phyloP scores from a whole-genome alignment of 2,113 vertebrate genomes.

The Lepidiolamprologus cunningtoni region DNA sequence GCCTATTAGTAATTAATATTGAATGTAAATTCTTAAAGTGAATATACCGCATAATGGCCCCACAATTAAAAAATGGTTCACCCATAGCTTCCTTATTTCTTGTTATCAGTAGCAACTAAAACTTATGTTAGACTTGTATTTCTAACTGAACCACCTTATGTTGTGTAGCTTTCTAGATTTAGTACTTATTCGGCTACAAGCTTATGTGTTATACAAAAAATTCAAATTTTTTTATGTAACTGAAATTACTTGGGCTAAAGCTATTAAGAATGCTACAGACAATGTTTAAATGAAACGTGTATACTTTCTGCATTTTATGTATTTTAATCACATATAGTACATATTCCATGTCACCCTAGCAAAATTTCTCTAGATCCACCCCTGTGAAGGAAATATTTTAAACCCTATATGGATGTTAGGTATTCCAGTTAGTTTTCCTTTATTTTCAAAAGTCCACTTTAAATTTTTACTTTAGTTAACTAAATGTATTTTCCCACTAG shows the following conservation, averaged over 20 bases:
- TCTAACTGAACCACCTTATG: neutral
- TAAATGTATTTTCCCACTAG: neutral
- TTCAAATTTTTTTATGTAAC: neutral
- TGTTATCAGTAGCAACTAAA: neutral
- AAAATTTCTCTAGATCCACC: neutral
- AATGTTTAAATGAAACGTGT: neutral
- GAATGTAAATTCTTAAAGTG: neutral
- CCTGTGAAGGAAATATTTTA: neutral
- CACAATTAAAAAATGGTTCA: neutral
- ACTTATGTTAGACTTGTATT: neutral
- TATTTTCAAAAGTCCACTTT: neutral
- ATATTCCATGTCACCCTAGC: neutral
- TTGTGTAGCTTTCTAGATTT: neutral
- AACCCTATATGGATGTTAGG: neutral
- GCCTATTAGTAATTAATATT: neutral
- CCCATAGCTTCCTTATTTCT: neutral
- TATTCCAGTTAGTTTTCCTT: neutral
- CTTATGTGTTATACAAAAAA: neutral
- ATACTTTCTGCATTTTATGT: neutral
- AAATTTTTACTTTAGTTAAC: neutral
- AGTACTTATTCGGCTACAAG: neutral
- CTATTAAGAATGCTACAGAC: neutral
- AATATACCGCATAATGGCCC: neutral
- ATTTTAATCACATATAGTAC: neutral
- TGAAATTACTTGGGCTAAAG: neutral